These are phyloP conservation scores for Achlya flavicornis DNA, from an alignment of 2,888 invertebrate genomes.

Conservation along the genomic window DNA sequence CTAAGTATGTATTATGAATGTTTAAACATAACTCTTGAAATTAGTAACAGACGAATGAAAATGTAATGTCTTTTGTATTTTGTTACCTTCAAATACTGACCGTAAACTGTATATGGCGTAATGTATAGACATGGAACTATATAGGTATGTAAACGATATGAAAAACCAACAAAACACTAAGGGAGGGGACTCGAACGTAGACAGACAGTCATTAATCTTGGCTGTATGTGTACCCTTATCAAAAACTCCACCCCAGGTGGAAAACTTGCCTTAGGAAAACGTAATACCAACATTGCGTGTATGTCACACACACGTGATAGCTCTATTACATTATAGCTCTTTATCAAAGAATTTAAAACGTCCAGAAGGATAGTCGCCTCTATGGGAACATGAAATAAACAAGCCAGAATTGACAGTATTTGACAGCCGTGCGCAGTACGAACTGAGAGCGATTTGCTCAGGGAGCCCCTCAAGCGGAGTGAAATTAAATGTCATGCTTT, in stretches of 20 bases:
- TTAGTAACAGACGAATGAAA: background rate
- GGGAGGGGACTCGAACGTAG: background rate
- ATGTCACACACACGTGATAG: too few species aligned
- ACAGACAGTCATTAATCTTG: conserved; percentile 51
- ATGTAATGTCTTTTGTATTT: background rate
- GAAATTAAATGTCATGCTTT: too few species aligned
- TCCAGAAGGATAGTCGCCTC: too few species aligned
- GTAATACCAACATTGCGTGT: too few species aligned
- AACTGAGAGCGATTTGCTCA: too few species aligned
- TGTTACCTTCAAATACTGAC: background rate
- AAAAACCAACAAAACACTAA: background rate
- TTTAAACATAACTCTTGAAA: background rate
- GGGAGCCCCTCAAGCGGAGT: too few species aligned
- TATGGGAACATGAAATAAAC: too few species aligned
- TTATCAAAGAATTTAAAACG: background rate
- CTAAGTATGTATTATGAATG: background rate
- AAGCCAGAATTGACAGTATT: too few species aligned
- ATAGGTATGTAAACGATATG: background rate
- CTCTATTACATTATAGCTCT: background rate
- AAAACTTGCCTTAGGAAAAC: background rate
- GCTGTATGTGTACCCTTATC: background rate
- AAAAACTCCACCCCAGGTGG: background rate
- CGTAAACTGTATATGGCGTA: background rate
- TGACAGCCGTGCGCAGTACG: too few species aligned
- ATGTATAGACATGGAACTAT: too few species aligned